These are phyloP conservation scores for Peucedramus taeniatus DNA, from an alignment of 2,113 vertebrate species.

Conservation along the genomic window DNA sequence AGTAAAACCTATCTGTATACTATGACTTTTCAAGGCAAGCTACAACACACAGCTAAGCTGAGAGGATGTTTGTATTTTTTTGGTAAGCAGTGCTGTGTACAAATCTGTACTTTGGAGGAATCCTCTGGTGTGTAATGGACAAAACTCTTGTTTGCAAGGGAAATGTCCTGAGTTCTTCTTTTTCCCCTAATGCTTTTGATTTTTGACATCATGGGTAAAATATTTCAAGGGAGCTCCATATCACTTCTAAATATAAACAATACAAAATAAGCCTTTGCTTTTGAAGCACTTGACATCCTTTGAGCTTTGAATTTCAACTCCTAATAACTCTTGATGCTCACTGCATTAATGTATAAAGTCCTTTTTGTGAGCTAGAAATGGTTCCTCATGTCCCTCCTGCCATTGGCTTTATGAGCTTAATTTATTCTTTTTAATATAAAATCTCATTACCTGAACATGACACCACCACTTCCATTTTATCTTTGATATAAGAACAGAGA, in stretches of 20 bases:
- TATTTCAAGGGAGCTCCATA: conserved; percentile 58
- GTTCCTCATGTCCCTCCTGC: conserved; percentile 66
- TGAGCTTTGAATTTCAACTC: conserved; percentile 64
- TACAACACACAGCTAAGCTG: background rate
- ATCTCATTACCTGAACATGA: conserved; percentile 86
- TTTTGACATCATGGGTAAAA: conserved; percentile 58
- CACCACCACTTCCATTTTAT: conserved; percentile 75
- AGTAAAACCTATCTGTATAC: background rate
- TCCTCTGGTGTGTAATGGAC: conserved; percentile 43
- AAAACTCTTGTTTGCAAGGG: conserved; percentile 58
- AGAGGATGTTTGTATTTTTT: conserved; percentile 50
- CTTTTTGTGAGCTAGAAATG: conserved; percentile 56
- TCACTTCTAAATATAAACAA: conserved; percentile 57
- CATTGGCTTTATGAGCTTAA: conserved; percentile 77
- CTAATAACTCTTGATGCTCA: conserved; percentile 35
- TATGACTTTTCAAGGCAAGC: background rate
- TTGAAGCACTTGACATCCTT: conserved; percentile 56
- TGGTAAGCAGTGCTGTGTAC: conserved; percentile 24
- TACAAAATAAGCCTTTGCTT: conserved; percentile 50
- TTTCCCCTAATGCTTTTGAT: conserved; percentile 53
- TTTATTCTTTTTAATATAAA: conserved; percentile 90
- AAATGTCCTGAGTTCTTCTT: conserved; percentile 26
- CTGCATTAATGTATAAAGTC: conserved; percentile 68
- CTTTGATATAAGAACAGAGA: conserved; percentile 88
- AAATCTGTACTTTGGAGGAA: conserved; percentile 45